Evolutionary conservation across 2,797 vertebrate species (phyloP).

Genomic region (Sardinella longiceps): DNA sequence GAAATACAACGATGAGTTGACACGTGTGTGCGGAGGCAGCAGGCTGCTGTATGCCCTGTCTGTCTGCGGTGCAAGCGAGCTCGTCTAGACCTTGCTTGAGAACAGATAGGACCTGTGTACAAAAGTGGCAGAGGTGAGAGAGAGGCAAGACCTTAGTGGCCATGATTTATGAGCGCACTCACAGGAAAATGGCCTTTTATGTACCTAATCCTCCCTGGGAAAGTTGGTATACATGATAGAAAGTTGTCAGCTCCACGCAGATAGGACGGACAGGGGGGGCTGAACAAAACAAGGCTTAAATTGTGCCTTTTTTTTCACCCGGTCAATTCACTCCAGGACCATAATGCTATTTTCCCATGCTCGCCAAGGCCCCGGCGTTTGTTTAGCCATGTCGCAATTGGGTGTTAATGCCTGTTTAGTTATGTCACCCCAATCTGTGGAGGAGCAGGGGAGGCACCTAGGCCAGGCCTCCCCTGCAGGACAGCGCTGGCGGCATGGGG

Average conservation of each 20-base stretch:
- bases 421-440: slow-evolving; percentile 64
- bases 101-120: slow-evolving; percentile 63
- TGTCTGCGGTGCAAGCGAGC: slow-evolving; percentile 43
- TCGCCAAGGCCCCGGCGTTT: slow-evolving; percentile 62
- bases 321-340: slow-evolving; percentile 60
- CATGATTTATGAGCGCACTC: slow-evolving; percentile 60
- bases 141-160: slow-evolving; percentile 47
- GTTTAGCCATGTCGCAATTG: slow-evolving; percentile 66
- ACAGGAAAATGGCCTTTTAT: slow-evolving; percentile 57
- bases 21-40: not conserved
- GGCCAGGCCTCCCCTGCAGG: slow-evolving; percentile 33
- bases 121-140: slow-evolving; percentile 46
- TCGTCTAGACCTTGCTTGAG: slow-evolving; percentile 61
- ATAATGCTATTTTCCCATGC: slow-evolving; percentile 74
- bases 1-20: slow-evolving; percentile 1
- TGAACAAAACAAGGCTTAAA: slow-evolving; percentile 64
- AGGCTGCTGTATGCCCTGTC: slow-evolving; percentile 8
- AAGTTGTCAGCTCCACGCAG: slow-evolving; percentile 67
- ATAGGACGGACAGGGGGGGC: slow-evolving; percentile 46
- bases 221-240: slow-evolving; percentile 68
- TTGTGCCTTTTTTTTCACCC: slow-evolving; percentile 61
- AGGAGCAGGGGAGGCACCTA: slow-evolving; percentile 54
- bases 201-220: slow-evolving; percentile 67
- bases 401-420: slow-evolving; percentile 75
- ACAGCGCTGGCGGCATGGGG: slow-evolving; percentile 40